phyloP scores from a whole-genome alignment of 2,888 invertebrate species.

The Cylindroiulus punctatus region DNA sequence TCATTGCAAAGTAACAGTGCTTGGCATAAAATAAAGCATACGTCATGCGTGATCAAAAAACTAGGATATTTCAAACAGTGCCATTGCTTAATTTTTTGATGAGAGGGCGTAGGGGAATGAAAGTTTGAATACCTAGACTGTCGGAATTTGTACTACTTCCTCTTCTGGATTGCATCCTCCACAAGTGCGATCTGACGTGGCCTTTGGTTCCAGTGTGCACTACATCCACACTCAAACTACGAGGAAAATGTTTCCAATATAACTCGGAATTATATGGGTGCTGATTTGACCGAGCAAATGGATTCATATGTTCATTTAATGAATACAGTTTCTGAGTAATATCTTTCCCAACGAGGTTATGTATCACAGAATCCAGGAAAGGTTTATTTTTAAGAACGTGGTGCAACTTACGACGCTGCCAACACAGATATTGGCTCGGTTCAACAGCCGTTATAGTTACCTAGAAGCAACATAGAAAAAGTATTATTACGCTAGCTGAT shows the following conservation, averaged over 20 bases:
- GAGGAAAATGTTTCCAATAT: slow-evolving; percentile 67
- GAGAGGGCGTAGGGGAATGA: slow-evolving; percentile 52
- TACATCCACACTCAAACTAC: slow-evolving; percentile 81
- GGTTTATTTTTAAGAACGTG: slow-evolving; percentile 79
- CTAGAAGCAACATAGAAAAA: slow-evolving; percentile 67
- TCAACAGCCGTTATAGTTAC: slow-evolving; percentile 83
- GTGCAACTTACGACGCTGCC: slow-evolving; percentile 80
- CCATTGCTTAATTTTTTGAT: slow-evolving; percentile 37
- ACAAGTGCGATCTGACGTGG: slow-evolving; percentile 72
- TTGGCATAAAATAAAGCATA: slow-evolving; percentile 28
- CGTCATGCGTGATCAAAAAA: slow-evolving; percentile 13
- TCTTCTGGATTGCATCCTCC: slow-evolving; percentile 59
- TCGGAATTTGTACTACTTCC: slow-evolving; percentile 56
- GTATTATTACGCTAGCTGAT: neutral
- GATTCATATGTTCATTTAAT: slow-evolving; percentile 76
- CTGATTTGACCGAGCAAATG: slow-evolving; percentile 50
- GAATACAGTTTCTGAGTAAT: slow-evolving; percentile 86
- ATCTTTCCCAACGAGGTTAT: slow-evolving; percentile 85
- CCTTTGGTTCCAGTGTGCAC: slow-evolving; percentile 82
- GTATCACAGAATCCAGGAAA: slow-evolving; percentile 78
- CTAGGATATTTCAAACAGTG: neutral
- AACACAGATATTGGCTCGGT: slow-evolving; percentile 79
- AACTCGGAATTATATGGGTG: neutral
- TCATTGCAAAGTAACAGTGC: slow-evolving; percentile 1
- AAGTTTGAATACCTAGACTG: slow-evolving; percentile 57